These are phyloP conservation scores for Oligia strigilis DNA, from an alignment of 2,888 invertebrate species.

Conservation along the genomic window DNA sequence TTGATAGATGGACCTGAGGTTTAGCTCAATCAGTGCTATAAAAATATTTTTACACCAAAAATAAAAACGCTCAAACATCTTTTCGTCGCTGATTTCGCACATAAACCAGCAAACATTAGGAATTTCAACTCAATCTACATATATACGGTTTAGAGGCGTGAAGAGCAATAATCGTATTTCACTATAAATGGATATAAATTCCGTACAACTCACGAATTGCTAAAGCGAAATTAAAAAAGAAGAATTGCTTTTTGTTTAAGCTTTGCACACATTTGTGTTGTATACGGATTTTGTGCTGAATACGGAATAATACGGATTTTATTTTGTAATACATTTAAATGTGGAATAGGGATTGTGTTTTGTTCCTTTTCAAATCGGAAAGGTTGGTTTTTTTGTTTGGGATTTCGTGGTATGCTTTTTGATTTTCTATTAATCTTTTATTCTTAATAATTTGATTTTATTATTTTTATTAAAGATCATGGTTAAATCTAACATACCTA, in stretches of 20 bases:
- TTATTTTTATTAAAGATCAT: background rate
- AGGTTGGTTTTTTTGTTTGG: background rate
- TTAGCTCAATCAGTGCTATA: background rate
- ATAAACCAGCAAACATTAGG: constrained; percentile 26
- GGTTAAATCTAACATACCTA: too few species aligned
- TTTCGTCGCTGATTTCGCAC: background rate
- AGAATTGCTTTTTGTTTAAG: constrained; percentile 49
- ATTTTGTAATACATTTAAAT: constrained; percentile 15
- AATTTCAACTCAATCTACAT: constrained; percentile 49
- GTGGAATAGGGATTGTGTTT: constrained; percentile 13
- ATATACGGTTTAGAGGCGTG: constrained; percentile 39
- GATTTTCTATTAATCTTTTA: background rate
- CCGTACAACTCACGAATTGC: constrained; percentile 44
- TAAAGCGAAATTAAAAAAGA: constrained; percentile 65
- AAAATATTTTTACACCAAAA: background rate
- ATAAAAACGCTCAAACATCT: background rate
- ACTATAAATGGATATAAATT: constrained; percentile 64
- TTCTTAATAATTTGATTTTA: background rate
- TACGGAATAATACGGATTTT: constrained; percentile 8
- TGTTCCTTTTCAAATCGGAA: constrained; percentile 5
- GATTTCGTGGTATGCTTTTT: background rate
- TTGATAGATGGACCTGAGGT: too few species aligned
- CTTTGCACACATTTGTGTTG: constrained; percentile 31
- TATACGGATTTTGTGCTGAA: constrained; percentile 12
- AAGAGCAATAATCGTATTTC: constrained; percentile 66